A percentile compares a stretch with the other conserved stretches of the same genome.
These are phyloP conservation scores for Sebastes matsubarae DNA, from an alignment of 2,797 vertebrate species.

Conservation along the genomic window DNA sequence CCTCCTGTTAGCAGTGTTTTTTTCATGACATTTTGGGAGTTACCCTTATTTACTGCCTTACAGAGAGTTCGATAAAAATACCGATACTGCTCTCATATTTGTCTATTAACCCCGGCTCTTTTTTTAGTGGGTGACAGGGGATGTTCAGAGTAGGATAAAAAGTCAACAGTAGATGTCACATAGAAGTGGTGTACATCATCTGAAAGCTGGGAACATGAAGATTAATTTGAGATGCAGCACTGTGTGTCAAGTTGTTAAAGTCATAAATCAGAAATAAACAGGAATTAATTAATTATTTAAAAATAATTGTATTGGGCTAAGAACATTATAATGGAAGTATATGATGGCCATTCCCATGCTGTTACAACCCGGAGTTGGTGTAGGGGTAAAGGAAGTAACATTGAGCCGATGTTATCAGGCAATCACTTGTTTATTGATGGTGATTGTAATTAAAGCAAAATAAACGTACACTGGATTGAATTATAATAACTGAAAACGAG, in stretches of 20 bases:
- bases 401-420: no score
- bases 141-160: background rate
- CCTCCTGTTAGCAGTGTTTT: background rate
- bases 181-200: background rate
- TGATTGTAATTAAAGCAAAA: no score
- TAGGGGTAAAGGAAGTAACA: no score
- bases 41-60: background rate
- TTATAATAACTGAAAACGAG: no score
- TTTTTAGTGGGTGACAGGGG: background rate
- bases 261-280: background rate
- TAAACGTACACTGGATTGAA: no score
- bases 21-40: background rate
- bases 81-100: background rate
- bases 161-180: background rate
- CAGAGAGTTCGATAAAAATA: background rate
- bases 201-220: background rate
- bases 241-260: background rate
- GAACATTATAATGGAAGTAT: background rate
- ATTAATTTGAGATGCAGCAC: background rate
- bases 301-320: background rate
- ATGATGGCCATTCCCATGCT: background rate
- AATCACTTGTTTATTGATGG: no score
- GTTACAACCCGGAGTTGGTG: no score
- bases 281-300: background rate
- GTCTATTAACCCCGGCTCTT: background rate